These are phyloP conservation scores for Grammomys dolichurus DNA, from an alignment of 2,113 vertebrate genomes.

Conservation along the genomic window DNA sequence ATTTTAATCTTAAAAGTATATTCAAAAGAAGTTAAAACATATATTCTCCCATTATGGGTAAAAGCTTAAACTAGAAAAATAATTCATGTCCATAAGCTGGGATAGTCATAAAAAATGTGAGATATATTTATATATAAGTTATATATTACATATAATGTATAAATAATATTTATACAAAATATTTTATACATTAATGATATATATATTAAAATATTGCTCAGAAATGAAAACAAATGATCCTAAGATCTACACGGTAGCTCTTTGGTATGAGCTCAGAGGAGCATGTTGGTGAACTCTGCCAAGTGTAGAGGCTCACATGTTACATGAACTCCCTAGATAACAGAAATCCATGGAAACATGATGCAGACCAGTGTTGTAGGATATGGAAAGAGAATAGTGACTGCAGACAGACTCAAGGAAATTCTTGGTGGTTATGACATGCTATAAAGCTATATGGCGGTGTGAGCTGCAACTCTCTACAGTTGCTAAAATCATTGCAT, in stretches of 20 bases:
- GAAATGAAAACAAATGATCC: not conserved
- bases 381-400: not conserved
- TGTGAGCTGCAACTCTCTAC: not conserved
- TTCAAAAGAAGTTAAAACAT: constrained; percentile 24
- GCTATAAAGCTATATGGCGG: not conserved
- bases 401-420: not conserved
- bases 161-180: not conserved
- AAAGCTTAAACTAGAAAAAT: constrained; percentile 19
- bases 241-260: not conserved
- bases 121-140: not conserved
- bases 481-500: not conserved
- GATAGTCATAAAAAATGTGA: not conserved
- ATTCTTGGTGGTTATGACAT: not conserved
- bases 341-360: not conserved
- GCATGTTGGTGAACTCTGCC: not conserved
- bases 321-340: not conserved
- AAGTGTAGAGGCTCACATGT: not conserved
- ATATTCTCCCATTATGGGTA: not conserved
- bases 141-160: not conserved
- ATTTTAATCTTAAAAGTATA: constrained; percentile 23
- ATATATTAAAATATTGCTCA: not conserved
- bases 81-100: not conserved
- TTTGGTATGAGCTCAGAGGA: not conserved
- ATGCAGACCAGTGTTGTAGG: not conserved
- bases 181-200: not conserved